Base-by-base conservation (phyloP, 35 echinoderm and acorn worm genomes). In the Amphiura filiformis region DNA sequence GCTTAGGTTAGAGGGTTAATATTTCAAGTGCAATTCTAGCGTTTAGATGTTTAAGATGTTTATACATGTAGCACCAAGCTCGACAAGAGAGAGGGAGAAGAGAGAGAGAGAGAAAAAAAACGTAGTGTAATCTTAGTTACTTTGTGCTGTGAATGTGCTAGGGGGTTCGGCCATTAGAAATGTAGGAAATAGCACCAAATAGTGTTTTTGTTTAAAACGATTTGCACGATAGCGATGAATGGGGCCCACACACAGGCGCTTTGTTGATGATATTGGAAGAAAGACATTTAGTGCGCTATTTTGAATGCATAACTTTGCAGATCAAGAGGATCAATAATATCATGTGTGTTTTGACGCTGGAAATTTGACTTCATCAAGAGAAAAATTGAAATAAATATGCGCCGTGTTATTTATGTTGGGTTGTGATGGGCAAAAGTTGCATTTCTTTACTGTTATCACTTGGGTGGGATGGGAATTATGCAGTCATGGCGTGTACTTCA, bases 151-250 rank as follows among this genome's bases (percentile, higher is more conserved):
- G 17, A 20, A 70, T 70, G 61, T 70, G 61, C 44, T 70, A 70
- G 61, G 61, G 61, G 61, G 9, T 70, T n/a, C 11, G 26, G 61
- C 61, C 61, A 70, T 70, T 70, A 70, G 61, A 70, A 70, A 70
- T 70, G 61, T 70, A 70, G 61, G 61, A 70, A 11, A 70, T 3
- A n/a, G 26, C 11, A 11, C 17, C 61, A 11, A 70, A 70, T 70
- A 70, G 61, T 70, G 61, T 70, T 70, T 70, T 70, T 70, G 61
- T 70, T 70, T 70, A 70, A 70, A 70, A 70, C 61, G 61, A 70
- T 70, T 70, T 70, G 61, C 61, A n/a, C 61, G 61, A 70, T 70
- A 70, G 61, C 17, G 61, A 70, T n/a, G 61, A 70, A 4, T 70
- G 61, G 61, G 61, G 61, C 61, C 61, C 61, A 70, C 3, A 4